Evolutionary conservation across 2,797 vertebrate genomes (phyloP).

Genomic region (Helicolenus hilgendorfi): DNA sequence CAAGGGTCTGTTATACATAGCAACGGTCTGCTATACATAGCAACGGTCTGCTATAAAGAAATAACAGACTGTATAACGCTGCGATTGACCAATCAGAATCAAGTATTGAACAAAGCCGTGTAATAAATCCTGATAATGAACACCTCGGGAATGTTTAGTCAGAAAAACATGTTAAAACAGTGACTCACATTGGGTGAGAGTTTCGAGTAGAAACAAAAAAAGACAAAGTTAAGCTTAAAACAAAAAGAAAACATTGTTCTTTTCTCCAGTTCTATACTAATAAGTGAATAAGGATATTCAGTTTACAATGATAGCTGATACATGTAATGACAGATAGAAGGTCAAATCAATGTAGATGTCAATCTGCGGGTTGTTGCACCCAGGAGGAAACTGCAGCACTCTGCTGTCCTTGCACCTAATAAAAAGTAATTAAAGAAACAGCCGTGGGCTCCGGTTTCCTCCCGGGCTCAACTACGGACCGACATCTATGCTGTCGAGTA

Average conservation of each 20-base stretch:
- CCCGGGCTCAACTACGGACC: background rate
- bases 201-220: background rate
- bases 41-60: too few species aligned
- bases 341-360: background rate
- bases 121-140: background rate
- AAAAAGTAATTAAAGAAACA: conserved; percentile 35
- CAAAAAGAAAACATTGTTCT: background rate
- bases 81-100: too few species aligned
- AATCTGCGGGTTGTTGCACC: background rate
- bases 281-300: background rate
- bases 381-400: background rate
- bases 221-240: background rate
- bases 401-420: conserved; percentile 5
- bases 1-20: too few species aligned
- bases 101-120: too few species aligned
- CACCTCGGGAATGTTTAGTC: background rate
- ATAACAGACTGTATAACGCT: too few species aligned
- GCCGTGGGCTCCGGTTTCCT: background rate
- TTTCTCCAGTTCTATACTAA: background rate
- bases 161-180: background rate
- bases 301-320: background rate
- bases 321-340: background rate
- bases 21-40: too few species aligned
- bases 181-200: background rate
- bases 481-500: background rate